A percentile compares a stretch with the other conserved stretches of the same genome.
Conservation (phyloP, 2,888 invertebrate genomes). For the Erebia ligea region DNA sequence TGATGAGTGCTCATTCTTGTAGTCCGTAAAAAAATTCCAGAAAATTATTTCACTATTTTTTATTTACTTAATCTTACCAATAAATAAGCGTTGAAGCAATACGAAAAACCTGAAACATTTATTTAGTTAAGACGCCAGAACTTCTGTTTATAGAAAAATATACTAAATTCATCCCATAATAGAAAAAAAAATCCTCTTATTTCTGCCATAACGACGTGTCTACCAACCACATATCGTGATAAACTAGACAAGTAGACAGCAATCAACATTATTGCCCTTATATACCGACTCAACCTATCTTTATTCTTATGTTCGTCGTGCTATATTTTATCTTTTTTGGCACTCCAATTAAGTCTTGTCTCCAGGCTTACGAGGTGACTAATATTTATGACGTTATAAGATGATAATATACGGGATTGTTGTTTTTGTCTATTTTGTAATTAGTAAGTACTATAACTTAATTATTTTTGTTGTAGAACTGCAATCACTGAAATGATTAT, state of each 20-base stretch:
- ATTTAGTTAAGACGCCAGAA: background rate
- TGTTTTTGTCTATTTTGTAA: background rate
- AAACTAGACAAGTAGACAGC: slow-evolving; percentile 24
- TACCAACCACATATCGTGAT: slow-evolving; percentile 19
- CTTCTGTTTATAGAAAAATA: slow-evolving; percentile 18
- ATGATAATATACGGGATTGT: background rate
- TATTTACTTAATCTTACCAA: background rate
- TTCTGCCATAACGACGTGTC: slow-evolving; percentile 27
- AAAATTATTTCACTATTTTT: background rate
- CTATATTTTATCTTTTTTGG: slow-evolving; percentile 3
- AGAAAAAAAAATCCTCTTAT: slow-evolving; percentile 29
- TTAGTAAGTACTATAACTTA: background rate
- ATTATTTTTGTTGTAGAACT: too few species aligned
- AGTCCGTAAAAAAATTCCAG: background rate
- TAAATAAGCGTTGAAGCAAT: background rate
- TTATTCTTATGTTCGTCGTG: background rate
- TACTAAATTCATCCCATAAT: slow-evolving; percentile 23
- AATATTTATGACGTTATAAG: slow-evolving; percentile 1
- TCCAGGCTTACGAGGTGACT: slow-evolving; percentile 3
- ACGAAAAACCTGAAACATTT: background rate
- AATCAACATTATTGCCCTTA: slow-evolving; percentile 29
- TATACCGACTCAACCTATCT: slow-evolving; percentile 9
- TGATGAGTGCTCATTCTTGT: too few species aligned
- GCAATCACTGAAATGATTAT: too few species aligned
- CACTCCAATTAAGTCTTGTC: slow-evolving; percentile 8